Conservation (phyloP, 1,140 invertebrate genomes). For the Sarcophaga peregrina region DNA sequence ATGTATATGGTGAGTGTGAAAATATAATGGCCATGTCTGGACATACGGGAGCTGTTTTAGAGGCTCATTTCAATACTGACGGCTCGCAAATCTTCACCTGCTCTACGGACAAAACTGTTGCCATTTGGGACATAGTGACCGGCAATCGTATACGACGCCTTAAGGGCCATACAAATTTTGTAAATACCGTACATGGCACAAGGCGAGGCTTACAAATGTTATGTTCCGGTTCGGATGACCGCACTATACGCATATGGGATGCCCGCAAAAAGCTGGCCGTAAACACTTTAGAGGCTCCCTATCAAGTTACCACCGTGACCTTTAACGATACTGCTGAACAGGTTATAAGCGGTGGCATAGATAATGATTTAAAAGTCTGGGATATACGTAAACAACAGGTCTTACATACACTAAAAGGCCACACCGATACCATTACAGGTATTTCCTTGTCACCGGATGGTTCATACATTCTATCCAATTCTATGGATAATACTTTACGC, state of each 20-base stretch:
- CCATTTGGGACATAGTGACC: constrained; percentile 93
- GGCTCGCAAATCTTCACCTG: constrained; percentile 90
- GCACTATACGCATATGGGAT: constrained; percentile 92
- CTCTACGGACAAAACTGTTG: constrained; percentile 94
- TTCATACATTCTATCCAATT: constrained; percentile 93
- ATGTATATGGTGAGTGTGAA: constrained; percentile 97
- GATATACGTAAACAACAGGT: constrained; percentile 93
- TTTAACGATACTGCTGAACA: constrained; percentile 98
- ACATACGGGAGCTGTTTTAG: constrained; percentile 96
- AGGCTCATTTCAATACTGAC: constrained; percentile 95
- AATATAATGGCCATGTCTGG: constrained; percentile 93
- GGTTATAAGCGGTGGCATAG: constrained; percentile 90
- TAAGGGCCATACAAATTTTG: constrained; percentile 91
- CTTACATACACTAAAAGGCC: constrained; percentile 85
- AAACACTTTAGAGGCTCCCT: constrained; percentile 84
- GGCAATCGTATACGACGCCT: constrained; percentile 90
- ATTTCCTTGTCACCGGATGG: constrained; percentile 93
- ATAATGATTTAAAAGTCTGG: constrained; percentile 99
- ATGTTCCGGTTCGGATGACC: constrained; percentile 95
- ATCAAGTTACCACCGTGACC: constrained; percentile 88
- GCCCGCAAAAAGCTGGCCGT: constrained; percentile 82
- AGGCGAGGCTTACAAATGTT: constrained; percentile 89
- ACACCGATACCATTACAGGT: constrained; percentile 96
- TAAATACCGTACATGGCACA: constrained; percentile 85
- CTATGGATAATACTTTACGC: constrained; percentile 94